Evolutionary conservation across 2,888 invertebrate species (phyloP).

Genomic region (Pseudanteris insignis): DNA sequence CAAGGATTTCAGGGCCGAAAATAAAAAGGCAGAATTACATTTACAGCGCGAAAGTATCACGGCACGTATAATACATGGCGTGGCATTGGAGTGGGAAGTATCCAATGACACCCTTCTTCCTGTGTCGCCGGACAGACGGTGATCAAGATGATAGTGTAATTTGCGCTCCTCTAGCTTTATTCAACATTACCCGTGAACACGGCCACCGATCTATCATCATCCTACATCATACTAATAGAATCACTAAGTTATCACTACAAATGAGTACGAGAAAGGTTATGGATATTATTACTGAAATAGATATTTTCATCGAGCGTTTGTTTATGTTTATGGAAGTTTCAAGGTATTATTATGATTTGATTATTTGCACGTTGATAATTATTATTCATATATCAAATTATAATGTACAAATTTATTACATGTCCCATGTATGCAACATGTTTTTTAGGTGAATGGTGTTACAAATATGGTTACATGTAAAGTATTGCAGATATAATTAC

Average conservation of each 20-base stretch:
- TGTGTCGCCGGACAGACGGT: constrained; percentile 41
- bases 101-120: constrained; percentile 43
- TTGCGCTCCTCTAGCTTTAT: constrained; percentile 29
- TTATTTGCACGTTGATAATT: too few species aligned
- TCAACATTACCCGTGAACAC: constrained; percentile 24
- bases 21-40: constrained; percentile 27
- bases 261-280: too few species aligned
- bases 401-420: too few species aligned
- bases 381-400: too few species aligned
- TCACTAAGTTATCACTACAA: constrained; percentile 1
- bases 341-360: too few species aligned
- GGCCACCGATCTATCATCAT: constrained; percentile 18
- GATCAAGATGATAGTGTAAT: constrained; percentile 43
- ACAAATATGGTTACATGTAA: too few species aligned
- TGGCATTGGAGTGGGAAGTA: constrained; percentile 30
- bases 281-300: too few species aligned
- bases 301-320: too few species aligned
- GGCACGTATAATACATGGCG: constrained; percentile 18
- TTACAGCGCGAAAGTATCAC: constrained; percentile 27
- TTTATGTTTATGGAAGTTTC: too few species aligned
- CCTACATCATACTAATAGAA: constrained; percentile 11
- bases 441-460: too few species aligned
- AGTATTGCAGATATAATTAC: too few species aligned
- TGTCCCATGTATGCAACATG: too few species aligned
- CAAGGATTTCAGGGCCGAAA: constrained; percentile 5